These are phyloP conservation scores for Apostichopus japonicus DNA, from an alignment of 35 echinoderm and acorn worm species.

Conservation along the genomic window DNA sequence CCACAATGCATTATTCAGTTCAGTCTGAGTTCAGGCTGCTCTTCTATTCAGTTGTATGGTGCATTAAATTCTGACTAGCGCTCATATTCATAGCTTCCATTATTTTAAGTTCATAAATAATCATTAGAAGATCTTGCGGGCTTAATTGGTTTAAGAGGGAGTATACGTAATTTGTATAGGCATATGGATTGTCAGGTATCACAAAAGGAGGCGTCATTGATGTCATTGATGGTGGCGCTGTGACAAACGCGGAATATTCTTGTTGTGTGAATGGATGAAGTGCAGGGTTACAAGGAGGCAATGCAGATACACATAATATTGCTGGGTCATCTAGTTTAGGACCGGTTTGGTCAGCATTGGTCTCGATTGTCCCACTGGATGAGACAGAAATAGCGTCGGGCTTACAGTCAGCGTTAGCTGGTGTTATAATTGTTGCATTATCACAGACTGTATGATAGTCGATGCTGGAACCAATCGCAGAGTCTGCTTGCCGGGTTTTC, in stretches of 20 bases:
- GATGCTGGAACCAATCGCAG: background rate
- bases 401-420: background rate
- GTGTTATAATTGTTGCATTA: background rate
- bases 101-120: conserved; percentile 33
- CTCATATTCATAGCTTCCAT: conserved; percentile 33
- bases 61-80: background rate
- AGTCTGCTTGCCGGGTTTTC: background rate
- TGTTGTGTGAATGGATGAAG: background rate
- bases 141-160: conserved; percentile 29
- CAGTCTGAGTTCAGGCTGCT: no score
- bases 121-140: conserved; percentile 40
- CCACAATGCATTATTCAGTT: no score
- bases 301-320: conserved; percentile 17
- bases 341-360: background rate
- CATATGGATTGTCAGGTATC: background rate
- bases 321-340: background rate
- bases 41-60: background rate
- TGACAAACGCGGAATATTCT: background rate
- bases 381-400: background rate
- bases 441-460: background rate
- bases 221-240: background rate
- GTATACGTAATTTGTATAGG: conserved; percentile 23
- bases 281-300: background rate
- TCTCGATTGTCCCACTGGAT: background rate
- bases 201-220: background rate